Evolutionary conservation across 1,140 invertebrate genomes (phyloP).

Genomic region (Drosophila navojoa): DNA sequence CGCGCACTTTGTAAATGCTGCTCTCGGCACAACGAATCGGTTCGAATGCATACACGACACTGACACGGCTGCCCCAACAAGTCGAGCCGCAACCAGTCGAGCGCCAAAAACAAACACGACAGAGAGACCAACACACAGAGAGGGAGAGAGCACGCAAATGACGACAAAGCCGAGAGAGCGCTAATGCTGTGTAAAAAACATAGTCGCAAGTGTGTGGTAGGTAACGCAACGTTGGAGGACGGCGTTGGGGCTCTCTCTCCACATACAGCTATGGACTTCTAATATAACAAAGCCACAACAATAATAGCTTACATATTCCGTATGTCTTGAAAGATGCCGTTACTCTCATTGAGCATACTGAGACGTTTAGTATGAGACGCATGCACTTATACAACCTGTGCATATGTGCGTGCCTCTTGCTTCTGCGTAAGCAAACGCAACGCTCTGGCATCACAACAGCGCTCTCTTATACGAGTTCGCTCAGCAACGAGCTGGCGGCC

Average conservation of each 20-base stretch:
- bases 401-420: not conserved
- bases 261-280: not conserved
- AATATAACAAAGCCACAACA: too few relatives aligned
- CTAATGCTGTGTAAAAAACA: slow-evolving; percentile 2
- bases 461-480: slow-evolving; percentile 19
- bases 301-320: too few relatives aligned
- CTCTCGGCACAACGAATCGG: slow-evolving; percentile 49
- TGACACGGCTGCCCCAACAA: slow-evolving; percentile 27
- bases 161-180: slow-evolving; percentile 19
- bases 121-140: slow-evolving; percentile 14
- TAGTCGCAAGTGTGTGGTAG: slow-evolving; percentile 5
- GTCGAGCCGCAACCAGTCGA: slow-evolving; percentile 24
- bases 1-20: slow-evolving; percentile 31
- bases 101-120: slow-evolving; percentile 24
- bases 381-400: not conserved
- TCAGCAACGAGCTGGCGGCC: not conserved
- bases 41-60: slow-evolving; percentile 50
- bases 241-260: slow-evolving; percentile 7
- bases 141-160: not conserved
- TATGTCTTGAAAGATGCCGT: too few relatives aligned
- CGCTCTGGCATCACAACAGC: slow-evolving; percentile 19
- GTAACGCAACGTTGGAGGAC: slow-evolving; percentile 3
- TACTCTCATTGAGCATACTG: too few relatives aligned
- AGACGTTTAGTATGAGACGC: not conserved
- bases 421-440: not conserved